These are phyloP conservation scores for Reinhardtius hippoglossoides DNA, from an alignment of 2,113 vertebrate species.

Conservation along the genomic window DNA sequence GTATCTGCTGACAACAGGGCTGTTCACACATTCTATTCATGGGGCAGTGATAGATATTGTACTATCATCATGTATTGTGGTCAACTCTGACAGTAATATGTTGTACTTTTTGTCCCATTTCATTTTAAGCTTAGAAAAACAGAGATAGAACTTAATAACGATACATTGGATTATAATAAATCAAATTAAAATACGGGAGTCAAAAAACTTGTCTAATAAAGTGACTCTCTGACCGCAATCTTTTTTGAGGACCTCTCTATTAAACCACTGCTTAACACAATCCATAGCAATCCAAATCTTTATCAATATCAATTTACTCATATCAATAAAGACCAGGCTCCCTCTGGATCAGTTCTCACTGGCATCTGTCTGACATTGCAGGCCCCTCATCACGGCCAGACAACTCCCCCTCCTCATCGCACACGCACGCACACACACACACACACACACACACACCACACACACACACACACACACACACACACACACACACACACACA, in stretches of 20 bases:
- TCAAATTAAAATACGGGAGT: constrained; percentile 41
- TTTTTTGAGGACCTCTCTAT: constrained; percentile 83
- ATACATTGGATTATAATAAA: constrained; percentile 18
- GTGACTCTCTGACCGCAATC: constrained; percentile 75
- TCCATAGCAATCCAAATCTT: constrained; percentile 90
- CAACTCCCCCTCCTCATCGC: constrained; percentile 56
- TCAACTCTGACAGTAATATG: not conserved
- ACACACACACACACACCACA: constrained; percentile 53
- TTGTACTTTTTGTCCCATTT: not conserved
- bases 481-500: not conserved
- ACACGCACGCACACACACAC: constrained; percentile 33
- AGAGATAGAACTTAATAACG: not conserved
- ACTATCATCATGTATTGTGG: not conserved
- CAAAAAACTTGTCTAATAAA: constrained; percentile 74
- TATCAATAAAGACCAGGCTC: constrained; percentile 95
- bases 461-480: constrained; percentile 56
- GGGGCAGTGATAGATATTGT: not conserved
- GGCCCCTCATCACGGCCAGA: constrained; percentile 79
- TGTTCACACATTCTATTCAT: not conserved
- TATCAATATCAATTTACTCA: constrained; percentile 99
- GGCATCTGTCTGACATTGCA: constrained; percentile 82
- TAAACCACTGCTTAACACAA: constrained; percentile 86
- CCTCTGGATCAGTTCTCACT: constrained; percentile 84
- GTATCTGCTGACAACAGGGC: not conserved
- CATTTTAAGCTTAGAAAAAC: constrained; percentile 8